Base-by-base conservation (phyloP, 1,140 invertebrate genomes). In the Drosophila watanabei region DNA sequence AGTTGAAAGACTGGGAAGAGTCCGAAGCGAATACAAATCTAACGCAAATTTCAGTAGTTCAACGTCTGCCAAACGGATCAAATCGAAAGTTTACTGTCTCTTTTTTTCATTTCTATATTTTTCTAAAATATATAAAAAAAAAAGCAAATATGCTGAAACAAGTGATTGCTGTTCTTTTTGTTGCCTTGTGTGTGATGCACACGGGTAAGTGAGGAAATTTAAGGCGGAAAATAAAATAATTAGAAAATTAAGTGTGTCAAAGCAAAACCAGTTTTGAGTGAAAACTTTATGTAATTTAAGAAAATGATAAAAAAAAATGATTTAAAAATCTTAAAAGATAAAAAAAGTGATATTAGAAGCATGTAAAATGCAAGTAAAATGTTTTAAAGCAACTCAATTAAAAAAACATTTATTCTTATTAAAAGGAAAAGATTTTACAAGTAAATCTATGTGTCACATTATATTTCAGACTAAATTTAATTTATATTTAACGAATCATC, bases 121-220 rank as follows among this genome's bases (percentile, higher is more conserved):
- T 10, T 39, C 35, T 45, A 8, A 52, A 6, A 52, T 58, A n/a
- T 18, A 13, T 6, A 6, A 2, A 32, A 51, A 18, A 51, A 35
- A 24, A 24, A 28, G 5, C 11, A 13, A 87, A 78, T 46, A 89
- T 88, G 84, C 39, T 83, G 73, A 76, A 88, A 72, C 73, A 88
- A 82, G 41, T 89, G 33, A 77, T 80, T 33, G 75, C 43, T 48
- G 57, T 69, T 52, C 51, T 86, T 46, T 43, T 82, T n/a, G 66
- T 90, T 65, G 71, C 86, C 56, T 56, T 90, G 64, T 90, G 86
- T 43, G 18, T 86, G 20, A 72, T 80, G 79, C 76, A 90, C 64
- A 77, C 58, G 46, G 86, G 86, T 90, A 64, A 90, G 86, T 82
- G 59, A 8, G 18, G 6, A 46, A 20, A 43, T 32, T 37, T 33